These are phyloP conservation scores for Steinernema hermaphroditum DNA, from an alignment of 2,888 invertebrate species.

Conservation along the genomic window DNA sequence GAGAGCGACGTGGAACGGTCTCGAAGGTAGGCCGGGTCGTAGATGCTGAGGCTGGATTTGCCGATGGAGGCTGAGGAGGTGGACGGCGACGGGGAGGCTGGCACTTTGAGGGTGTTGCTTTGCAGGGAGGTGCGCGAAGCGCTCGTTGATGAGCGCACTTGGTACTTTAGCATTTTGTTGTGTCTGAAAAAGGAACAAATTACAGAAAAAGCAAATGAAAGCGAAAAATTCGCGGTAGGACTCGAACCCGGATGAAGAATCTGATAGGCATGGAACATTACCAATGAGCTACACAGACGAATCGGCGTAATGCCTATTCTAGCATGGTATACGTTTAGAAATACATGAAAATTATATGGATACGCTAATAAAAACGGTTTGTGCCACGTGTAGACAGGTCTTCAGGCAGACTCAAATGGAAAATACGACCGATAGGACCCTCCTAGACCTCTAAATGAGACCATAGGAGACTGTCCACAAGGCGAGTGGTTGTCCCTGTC, in stretches of 20 bases:
- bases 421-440: no score
- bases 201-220: background rate
- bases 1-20: slow-evolving; percentile 51
- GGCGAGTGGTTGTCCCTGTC: no score
- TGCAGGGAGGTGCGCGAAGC: slow-evolving; percentile 9
- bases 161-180: slow-evolving; percentile 12
- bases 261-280: background rate
- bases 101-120: slow-evolving; percentile 1
- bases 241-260: background rate
- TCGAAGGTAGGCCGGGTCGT: slow-evolving; percentile 45
- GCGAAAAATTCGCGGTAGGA: background rate
- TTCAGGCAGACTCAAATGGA: no score
- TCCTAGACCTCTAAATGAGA: no score
- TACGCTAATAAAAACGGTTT: no score
- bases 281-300: background rate
- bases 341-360: no score
- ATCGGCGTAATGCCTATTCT: no score
- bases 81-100: slow-evolving; percentile 25
- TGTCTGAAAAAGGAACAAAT: background rate
- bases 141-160: slow-evolving; percentile 25
- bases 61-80: slow-evolving; percentile 28
- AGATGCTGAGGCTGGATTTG: slow-evolving; percentile 36
- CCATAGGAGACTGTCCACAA: no score
- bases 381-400: no score
- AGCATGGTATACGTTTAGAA: no score